These are phyloP conservation scores for Labeo rohita DNA, from an alignment of 2,113 vertebrate genomes.

Conservation along the genomic window DNA sequence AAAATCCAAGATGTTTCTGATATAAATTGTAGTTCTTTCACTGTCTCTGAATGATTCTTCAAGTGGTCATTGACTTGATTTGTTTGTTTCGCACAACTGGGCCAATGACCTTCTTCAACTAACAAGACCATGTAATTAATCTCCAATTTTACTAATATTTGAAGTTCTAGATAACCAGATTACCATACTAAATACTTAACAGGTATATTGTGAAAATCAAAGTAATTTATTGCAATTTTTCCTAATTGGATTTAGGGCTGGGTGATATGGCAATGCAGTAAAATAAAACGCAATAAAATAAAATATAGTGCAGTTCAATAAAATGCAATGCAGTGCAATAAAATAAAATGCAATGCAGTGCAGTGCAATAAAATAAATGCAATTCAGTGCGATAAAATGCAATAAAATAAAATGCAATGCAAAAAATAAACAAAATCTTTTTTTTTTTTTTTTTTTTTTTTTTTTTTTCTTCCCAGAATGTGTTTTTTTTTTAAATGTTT, in stretches of 20 bases:
- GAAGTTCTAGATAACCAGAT: not conserved
- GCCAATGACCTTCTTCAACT: constrained; percentile 16
- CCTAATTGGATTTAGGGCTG: not conserved
- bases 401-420: too few relatives aligned
- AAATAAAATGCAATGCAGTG: too few relatives aligned
- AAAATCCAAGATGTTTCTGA: not conserved
- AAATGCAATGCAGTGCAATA: too few relatives aligned
- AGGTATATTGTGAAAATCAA: constrained; percentile 1
- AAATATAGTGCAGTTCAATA: too few relatives aligned
- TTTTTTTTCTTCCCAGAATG: too few relatives aligned
- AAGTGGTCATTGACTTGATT: constrained; percentile 8
- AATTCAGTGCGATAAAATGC: too few relatives aligned
- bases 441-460: too few relatives aligned
- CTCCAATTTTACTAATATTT: constrained; percentile 12
- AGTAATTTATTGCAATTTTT: not conserved
- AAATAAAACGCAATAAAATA: too few relatives aligned
- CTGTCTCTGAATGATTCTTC: not conserved
- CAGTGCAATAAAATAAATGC: too few relatives aligned
- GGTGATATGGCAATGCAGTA: not conserved
- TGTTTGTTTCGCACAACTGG: constrained; percentile 19
- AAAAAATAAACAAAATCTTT: too few relatives aligned
- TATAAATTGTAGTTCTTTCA: not conserved
- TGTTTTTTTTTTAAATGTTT: too few relatives aligned
- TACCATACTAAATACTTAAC: not conserved
- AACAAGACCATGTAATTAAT: not conserved